These are phyloP conservation scores for Porphyrio hochstetteri DNA, from an alignment of 2,113 vertebrate species.

Conservation along the genomic window DNA sequence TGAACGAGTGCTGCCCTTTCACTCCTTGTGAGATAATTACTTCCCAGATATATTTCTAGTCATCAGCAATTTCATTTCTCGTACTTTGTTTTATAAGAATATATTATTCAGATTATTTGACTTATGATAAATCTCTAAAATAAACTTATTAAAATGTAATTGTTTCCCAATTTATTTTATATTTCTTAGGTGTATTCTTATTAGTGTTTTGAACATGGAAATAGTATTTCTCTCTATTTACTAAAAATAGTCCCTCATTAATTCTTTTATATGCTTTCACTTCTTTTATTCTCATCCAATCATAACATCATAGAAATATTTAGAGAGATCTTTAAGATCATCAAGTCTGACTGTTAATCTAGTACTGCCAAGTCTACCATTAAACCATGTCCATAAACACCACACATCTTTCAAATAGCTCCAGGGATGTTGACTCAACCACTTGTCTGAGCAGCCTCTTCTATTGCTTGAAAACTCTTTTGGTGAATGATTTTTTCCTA, in stretches of 20 bases:
- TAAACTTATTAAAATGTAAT: neutral
- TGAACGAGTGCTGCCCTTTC: neutral
- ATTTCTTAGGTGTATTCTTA: neutral
- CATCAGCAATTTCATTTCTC: neutral
- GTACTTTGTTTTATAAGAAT: neutral
- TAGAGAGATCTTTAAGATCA: no score
- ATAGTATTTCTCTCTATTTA: neutral
- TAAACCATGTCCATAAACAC: no score
- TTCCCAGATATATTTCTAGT: neutral
- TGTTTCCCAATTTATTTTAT: neutral
- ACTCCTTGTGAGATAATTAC: rapidly evolving
- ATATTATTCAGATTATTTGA: neutral
- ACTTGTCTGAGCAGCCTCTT: no score
- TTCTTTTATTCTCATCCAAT: neutral
- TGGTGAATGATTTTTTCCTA: no score
- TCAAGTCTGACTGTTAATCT: no score
- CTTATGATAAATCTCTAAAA: neutral
- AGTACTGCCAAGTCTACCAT: no score
- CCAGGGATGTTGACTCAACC: no score
- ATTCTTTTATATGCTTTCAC: neutral
- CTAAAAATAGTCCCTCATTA: neutral
- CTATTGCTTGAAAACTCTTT: no score
- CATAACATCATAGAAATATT: no score
- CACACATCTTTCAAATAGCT: no score
- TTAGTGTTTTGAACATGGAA: neutral